These are phyloP conservation scores for Vulpes lagopus DNA, from an alignment of 2,113 vertebrate species.

Conservation along the genomic window DNA sequence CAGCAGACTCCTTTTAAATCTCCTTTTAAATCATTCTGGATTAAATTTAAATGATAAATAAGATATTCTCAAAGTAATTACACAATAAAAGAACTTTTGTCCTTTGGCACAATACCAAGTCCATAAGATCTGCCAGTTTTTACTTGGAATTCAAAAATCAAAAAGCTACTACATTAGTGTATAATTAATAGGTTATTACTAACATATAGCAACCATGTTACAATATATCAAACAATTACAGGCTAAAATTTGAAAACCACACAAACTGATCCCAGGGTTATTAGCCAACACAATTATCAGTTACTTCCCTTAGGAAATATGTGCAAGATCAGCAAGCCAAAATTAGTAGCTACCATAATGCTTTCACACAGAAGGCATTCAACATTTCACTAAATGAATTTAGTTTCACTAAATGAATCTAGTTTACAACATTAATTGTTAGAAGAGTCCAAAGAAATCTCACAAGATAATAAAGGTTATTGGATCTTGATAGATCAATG, in stretches of 20 bases:
- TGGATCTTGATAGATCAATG: not conserved
- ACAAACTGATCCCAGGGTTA: constrained; percentile 32
- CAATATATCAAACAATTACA: constrained; percentile 21
- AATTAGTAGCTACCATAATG: constrained; percentile 17
- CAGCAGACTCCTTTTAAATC: constrained; percentile 6
- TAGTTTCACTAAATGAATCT: constrained; percentile 5
- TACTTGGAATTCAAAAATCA: constrained; percentile 28
- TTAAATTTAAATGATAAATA: constrained; percentile 31
- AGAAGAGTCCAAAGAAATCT: constrained; percentile 9
- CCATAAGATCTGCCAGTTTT: not conserved
- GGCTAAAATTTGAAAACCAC: constrained; percentile 14
- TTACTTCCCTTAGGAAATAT: constrained; percentile 29
- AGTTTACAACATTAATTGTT: constrained; percentile 34
- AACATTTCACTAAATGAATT: constrained; percentile 12
- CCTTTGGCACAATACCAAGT: not conserved
- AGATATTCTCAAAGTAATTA: constrained; percentile 2
- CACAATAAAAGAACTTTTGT: not conserved
- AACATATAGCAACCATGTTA: not conserved
- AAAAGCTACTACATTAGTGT: not conserved
- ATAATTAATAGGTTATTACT: not conserved
- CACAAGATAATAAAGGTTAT: not conserved
- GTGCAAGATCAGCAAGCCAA: constrained; percentile 18
- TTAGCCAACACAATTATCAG: constrained; percentile 47
- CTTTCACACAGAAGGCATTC: constrained; percentile 26
- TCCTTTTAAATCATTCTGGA: not conserved